phyloP scores from a whole-genome alignment of 2,797 vertebrate species.

The Pipistrellus pipistrellus region DNA sequence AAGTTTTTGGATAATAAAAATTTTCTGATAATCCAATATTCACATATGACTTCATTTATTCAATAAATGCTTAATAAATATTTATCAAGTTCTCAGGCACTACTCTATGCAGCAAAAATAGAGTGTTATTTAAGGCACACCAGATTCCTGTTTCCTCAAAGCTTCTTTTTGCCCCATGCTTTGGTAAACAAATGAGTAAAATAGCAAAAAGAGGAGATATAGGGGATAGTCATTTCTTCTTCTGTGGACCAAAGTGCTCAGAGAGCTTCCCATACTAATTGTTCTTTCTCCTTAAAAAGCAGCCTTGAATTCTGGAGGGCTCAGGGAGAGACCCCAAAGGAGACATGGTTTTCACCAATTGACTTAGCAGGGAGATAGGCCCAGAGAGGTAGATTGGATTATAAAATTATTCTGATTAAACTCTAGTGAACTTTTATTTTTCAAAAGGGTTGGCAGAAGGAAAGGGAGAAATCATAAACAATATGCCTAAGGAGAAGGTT shows the following conservation, averaged over 20 bases:
- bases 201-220: background rate
- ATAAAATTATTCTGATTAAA: conserved; percentile 59
- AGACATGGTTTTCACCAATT: background rate
- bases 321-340: background rate
- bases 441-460: background rate
- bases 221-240: background rate
- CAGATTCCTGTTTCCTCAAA: background rate
- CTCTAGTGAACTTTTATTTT: background rate
- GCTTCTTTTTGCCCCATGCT: background rate
- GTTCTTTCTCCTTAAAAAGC: conserved; percentile 15
- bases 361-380: background rate
- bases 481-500: background rate
- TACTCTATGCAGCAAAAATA: background rate
- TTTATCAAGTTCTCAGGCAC: background rate
- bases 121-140: background rate
- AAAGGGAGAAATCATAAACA: conserved; percentile 10
- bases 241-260: background rate
- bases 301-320: background rate
- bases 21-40: background rate
- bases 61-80: background rate
- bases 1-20: conserved; percentile 14
- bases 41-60: conserved; percentile 31
- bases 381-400: background rate
- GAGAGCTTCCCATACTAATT: background rate
- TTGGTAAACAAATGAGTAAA: background rate